Percentiles rank a stretch among this genome's conserved stretches.
phyloP scores from a whole-genome alignment of 2,113 vertebrate species.

The Micromys minutus region DNA sequence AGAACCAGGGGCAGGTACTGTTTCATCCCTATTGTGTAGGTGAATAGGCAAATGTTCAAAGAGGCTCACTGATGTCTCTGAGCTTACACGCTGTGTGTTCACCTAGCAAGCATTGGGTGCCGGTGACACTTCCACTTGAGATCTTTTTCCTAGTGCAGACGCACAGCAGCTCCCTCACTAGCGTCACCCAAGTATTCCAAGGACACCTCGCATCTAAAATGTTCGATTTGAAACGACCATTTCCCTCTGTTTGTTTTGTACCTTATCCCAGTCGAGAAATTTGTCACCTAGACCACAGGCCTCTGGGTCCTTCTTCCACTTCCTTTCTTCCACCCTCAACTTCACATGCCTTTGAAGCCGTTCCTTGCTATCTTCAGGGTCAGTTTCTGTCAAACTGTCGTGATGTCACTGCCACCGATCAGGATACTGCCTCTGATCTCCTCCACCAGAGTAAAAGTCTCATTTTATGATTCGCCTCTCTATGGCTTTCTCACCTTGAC shows the following conservation, averaged over 20 bases:
- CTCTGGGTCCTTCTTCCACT: background rate
- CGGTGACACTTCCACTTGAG: background rate
- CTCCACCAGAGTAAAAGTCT: no score
- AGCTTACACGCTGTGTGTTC: background rate
- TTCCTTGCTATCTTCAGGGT: background rate
- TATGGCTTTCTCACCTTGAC: background rate
- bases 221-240: background rate
- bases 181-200: background rate
- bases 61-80: background rate
- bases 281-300: background rate
- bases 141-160: background rate
- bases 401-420: rapidly evolving
- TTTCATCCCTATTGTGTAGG: background rate
- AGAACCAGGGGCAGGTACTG: background rate
- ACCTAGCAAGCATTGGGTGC: background rate
- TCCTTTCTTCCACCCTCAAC: background rate
- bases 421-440: background rate
- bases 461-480: background rate
- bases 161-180: background rate
- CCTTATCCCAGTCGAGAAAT: background rate
- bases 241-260: rapidly evolving
- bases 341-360: background rate
- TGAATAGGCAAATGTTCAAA: background rate
- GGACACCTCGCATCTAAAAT: background rate
- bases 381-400: background rate